phyloP scores from a whole-genome alignment of 2,888 invertebrate genomes.

The Acronicta psi region DNA sequence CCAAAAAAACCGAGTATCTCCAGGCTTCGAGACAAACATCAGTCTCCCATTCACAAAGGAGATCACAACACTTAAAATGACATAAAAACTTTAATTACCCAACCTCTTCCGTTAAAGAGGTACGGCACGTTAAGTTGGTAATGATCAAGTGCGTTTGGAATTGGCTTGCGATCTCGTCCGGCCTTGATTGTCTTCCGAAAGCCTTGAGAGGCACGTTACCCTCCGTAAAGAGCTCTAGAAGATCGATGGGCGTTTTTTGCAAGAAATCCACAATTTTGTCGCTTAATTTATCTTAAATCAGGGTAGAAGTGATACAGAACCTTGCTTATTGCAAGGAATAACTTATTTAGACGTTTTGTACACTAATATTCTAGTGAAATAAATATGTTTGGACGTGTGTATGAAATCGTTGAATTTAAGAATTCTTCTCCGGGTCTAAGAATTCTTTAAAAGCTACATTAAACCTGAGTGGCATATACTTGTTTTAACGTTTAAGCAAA shows the following conservation, averaged over 20 bases:
- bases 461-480: no score
- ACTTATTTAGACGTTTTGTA: no score
- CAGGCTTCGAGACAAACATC: conserved; percentile 36
- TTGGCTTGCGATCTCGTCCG: conserved; percentile 26
- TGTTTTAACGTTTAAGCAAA: no score
- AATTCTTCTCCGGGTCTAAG: no score
- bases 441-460: no score
- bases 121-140: conserved; percentile 53
- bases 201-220: conserved; percentile 44
- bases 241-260: conserved; percentile 37
- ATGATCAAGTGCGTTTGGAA: conserved; percentile 42
- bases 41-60: conserved; percentile 46
- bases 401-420: no score
- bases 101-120: conserved; percentile 50
- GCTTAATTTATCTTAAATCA: conserved; percentile 21
- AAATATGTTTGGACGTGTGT: no score
- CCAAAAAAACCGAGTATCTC: conserved; percentile 31
- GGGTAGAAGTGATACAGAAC: neutral
- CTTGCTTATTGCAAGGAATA: no score
- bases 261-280: conserved; percentile 12
- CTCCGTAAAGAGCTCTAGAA: conserved; percentile 22
- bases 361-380: no score
- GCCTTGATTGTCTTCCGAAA: conserved; percentile 44
- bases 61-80: conserved; percentile 39
- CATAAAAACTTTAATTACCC: conserved; percentile 54